These are phyloP conservation scores for Danio rerio DNA, from an alignment of 2,113 vertebrate species.

Conservation along the genomic window GRCz12tu NC_133176.1:48806001-48806500, in stretches of 20 bases:
- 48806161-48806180: constrained; percentile 51
- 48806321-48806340: constrained; percentile 46
- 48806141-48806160: constrained; percentile 58
- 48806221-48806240: constrained; percentile 48
- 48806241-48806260: constrained; percentile 16
- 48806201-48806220: constrained; percentile 39
- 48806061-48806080: constrained; percentile 5
- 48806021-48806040: constrained; percentile 35
- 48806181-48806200: constrained; percentile 33
- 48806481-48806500: not conserved
- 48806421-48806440: not conserved
- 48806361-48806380: not conserved
- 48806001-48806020: constrained; percentile 20
- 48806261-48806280: constrained; percentile 18
- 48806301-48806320: constrained; percentile 24
- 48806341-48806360: constrained; percentile 35
- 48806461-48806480: not conserved
- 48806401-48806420: constrained; percentile 29
- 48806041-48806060: constrained; percentile 11
- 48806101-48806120: constrained; percentile 50
- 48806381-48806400: constrained; percentile 23
- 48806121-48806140: constrained; percentile 51
- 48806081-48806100: constrained; percentile 42
- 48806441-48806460: constrained; percentile 1
- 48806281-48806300: constrained; percentile 6